Percentiles rank a stretch among this genome's conserved stretches.
phyloP scores from a whole-genome alignment of 2,888 invertebrate genomes.

The Pyrochroa serraticornis region DNA sequence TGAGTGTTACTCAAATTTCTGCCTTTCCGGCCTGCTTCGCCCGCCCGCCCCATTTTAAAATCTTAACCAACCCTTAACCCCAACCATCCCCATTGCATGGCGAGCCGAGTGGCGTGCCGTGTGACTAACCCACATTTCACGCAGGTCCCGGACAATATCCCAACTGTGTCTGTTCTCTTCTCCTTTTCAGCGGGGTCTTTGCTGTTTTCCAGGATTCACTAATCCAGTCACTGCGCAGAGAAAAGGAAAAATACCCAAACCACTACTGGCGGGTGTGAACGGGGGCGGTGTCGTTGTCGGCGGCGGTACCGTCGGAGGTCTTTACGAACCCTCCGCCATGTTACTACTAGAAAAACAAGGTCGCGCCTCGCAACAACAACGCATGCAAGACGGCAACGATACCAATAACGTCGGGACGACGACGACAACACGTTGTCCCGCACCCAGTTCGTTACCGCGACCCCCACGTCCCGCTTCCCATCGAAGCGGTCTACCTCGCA shows the following conservation, averaged over 20 bases:
- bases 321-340: conserved; percentile 69
- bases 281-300: conserved; percentile 39
- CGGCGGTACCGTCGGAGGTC: conserved; percentile 36
- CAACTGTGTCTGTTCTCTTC: conserved; percentile 61
- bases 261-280: conserved; percentile 71
- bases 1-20: conserved; percentile 29
- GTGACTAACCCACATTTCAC: conserved; percentile 58
- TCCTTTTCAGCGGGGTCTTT: conserved; percentile 79
- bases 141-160: conserved; percentile 58
- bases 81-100: conserved; percentile 54
- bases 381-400: conserved; percentile 62
- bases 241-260: conserved; percentile 78
- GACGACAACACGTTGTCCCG: conserved; percentile 59
- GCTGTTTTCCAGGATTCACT: conserved; percentile 86
- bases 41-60: conserved; percentile 18
- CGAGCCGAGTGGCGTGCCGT: conserved; percentile 60
- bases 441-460: conserved; percentile 74
- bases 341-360: conserved; percentile 78
- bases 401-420: conserved; percentile 36
- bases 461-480: conserved; percentile 68
- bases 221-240: conserved; percentile 76
- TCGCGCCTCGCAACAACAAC: conserved; percentile 75
- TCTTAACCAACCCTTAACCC: conserved; percentile 32
- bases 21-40: conserved; percentile 11
- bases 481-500: conserved; percentile 56